phyloP scores from a whole-genome alignment of 2,888 invertebrate genomes.

The Artemia sinica region DNA sequence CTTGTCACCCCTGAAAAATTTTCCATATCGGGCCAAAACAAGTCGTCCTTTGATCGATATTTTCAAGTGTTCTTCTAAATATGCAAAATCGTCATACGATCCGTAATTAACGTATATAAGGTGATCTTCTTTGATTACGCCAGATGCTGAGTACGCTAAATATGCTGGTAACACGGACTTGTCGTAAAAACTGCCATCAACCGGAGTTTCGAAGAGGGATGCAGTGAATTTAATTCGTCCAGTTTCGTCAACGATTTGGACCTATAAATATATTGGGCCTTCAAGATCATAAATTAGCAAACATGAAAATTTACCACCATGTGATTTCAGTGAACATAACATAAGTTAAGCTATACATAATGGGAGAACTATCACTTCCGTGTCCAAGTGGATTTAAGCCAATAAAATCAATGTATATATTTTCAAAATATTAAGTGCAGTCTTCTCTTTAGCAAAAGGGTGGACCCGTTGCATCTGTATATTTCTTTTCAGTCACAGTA shows the following conservation, averaged over 20 bases:
- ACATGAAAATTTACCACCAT: background rate
- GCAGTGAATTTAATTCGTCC: slow-evolving; percentile 18
- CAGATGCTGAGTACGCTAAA: slow-evolving; percentile 19
- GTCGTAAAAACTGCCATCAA: slow-evolving; percentile 19
- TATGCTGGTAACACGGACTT: slow-evolving; percentile 17
- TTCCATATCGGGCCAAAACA: slow-evolving; percentile 19
- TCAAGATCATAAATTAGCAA: background rate
- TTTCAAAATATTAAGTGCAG: no score
- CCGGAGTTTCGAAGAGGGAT: slow-evolving; percentile 18
- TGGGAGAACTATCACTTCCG: no score
- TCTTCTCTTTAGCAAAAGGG: no score
- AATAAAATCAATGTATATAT: no score
- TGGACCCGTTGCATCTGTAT: no score
- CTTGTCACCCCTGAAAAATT: slow-evolving; percentile 22
- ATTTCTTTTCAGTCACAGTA: no score
- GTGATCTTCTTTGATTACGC: slow-evolving; percentile 18
- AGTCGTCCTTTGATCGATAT: slow-evolving; percentile 16
- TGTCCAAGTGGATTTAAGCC: no score
- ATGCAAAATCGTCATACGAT: slow-evolving; percentile 20
- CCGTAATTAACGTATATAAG: slow-evolving; percentile 20
- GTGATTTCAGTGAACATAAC: background rate
- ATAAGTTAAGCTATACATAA: no score
- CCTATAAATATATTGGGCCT: background rate
- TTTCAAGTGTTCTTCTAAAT: slow-evolving; percentile 16
- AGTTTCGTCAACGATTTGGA: slow-evolving; percentile 15